These are phyloP conservation scores for Echinometra lucunter DNA, from an alignment of 53 echinoderm and acorn worm species.

Conservation along the genomic window DNA sequence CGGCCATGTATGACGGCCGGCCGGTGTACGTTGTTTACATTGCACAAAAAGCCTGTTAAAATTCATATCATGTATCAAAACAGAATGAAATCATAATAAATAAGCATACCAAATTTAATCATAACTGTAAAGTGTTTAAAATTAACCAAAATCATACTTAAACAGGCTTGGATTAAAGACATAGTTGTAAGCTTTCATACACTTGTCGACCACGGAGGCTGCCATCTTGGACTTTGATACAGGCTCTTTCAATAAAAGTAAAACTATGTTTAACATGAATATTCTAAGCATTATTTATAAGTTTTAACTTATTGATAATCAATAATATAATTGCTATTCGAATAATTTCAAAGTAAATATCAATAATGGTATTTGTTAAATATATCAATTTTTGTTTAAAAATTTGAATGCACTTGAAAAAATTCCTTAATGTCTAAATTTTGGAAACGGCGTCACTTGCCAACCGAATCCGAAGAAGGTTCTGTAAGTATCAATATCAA, in stretches of 20 bases:
- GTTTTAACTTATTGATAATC: background rate
- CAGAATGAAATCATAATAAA: background rate
- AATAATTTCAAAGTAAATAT: background rate
- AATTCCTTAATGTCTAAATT: background rate
- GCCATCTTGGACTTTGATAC: slow-evolving; percentile 55
- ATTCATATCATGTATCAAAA: background rate
- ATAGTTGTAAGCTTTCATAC: slow-evolving; percentile 57
- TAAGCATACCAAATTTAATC: background rate
- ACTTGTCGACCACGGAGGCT: slow-evolving; percentile 44
- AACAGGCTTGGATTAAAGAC: slow-evolving; percentile 43
- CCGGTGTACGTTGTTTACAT: background rate
- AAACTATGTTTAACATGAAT: background rate
- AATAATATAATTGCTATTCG: background rate
- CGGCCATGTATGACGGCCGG: no score
- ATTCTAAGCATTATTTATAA: background rate
- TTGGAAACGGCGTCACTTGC: background rate
- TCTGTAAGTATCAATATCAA: background rate
- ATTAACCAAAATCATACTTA: background rate
- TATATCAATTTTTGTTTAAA: background rate
- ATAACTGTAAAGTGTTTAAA: background rate
- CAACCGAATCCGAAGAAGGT: background rate
- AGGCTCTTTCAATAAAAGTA: background rate
- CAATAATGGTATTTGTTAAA: background rate
- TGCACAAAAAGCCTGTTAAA: background rate
- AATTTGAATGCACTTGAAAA: background rate